Evolutionary conservation across 2,797 vertebrate species (phyloP), one percentile per base, ranked within the genome.

Genomic region (Helarctos malayanus): DNA sequence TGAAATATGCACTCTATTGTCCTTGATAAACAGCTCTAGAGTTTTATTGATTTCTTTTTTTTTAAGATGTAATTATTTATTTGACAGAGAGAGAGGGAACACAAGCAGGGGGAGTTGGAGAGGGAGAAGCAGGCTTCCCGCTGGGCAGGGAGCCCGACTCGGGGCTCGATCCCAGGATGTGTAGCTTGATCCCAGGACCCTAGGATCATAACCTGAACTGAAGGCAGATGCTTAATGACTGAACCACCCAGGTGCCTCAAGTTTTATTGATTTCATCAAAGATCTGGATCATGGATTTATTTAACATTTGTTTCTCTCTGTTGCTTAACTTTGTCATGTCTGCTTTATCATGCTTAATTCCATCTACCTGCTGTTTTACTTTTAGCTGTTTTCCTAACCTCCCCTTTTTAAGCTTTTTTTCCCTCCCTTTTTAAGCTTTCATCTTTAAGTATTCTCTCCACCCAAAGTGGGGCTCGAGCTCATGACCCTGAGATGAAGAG

Each of bases 211-310:
- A 27, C 27, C 25, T 27, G 29, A 29, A 27, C 25, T 61, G 59
- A 61, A 61, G 59, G 12, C 25, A 61, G 59, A 29, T 27, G 13
- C 25, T 29, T 61, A 5, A 59, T 7, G 19, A 59, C 11, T 29
- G 23, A 61, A 27, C 27, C 59, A 27, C 59, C 25, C 59, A 61
- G 27, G 25, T 5, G 29, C 59, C 27, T 27, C 13, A 12, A 29
- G 25, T 63, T 92, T 87, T 47, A 63, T 68, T 47, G 41, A 78
- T 59, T 52, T 82, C 79, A 73, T 68, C 73, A 78, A 91, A 93
- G 19, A 69, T 35, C 12, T 23, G 81, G 73, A 41, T 52, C 9
- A 2, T 25, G 18, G 15, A 59, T 96, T 92, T 59, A 63, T 65
- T 80, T 54, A 69, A 92, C 47, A 25, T 56, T 65, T 73, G 10